Conservation (phyloP, 2,797 vertebrate species). For the Serranus cabrilla region DNA sequence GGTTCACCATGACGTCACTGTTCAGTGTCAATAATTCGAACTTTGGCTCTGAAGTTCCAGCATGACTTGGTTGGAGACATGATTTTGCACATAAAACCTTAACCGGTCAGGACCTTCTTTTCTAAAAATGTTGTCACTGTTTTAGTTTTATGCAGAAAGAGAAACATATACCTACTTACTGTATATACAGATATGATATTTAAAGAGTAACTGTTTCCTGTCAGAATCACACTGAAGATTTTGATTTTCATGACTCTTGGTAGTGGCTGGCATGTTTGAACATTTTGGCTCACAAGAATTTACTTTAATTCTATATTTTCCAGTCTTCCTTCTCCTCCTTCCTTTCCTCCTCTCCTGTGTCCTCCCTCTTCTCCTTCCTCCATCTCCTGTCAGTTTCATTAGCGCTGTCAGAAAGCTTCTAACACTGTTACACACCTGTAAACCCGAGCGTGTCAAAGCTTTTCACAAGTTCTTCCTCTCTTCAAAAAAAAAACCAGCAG, state of each 20-base stretch:
- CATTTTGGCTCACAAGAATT: not conserved
- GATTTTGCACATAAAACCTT: slow-evolving; percentile 25
- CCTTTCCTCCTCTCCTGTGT: not conserved
- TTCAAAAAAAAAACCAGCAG: slow-evolving; percentile 22
- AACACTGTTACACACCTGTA: slow-evolving; percentile 76
- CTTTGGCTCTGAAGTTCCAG: not conserved
- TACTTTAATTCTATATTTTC: slow-evolving; percentile 5
- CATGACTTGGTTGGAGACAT: not conserved
- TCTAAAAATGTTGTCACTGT: not conserved
- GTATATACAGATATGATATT: slow-evolving; percentile 31
- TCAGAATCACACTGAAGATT: not conserved
- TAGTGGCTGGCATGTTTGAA: not conserved
- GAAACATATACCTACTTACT: not conserved
- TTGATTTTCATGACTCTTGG: slow-evolving; percentile 9
- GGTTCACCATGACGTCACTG: not conserved
- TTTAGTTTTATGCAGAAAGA: slow-evolving; percentile 52
- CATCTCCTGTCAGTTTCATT: slow-evolving; percentile 62
- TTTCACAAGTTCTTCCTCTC: slow-evolving; percentile 71
- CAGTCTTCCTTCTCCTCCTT: not conserved
- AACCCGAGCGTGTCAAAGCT: slow-evolving; percentile 77
- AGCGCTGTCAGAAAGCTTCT: slow-evolving; percentile 70
- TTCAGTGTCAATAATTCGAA: not conserved
- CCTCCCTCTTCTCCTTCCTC: slow-evolving; percentile 23
- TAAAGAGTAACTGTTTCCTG: slow-evolving; percentile 10
- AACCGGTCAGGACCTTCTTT: slow-evolving; percentile 1